Conservation (phyloP, 2,888 invertebrate genomes). For the Lasioglossum pauxillum region DNA sequence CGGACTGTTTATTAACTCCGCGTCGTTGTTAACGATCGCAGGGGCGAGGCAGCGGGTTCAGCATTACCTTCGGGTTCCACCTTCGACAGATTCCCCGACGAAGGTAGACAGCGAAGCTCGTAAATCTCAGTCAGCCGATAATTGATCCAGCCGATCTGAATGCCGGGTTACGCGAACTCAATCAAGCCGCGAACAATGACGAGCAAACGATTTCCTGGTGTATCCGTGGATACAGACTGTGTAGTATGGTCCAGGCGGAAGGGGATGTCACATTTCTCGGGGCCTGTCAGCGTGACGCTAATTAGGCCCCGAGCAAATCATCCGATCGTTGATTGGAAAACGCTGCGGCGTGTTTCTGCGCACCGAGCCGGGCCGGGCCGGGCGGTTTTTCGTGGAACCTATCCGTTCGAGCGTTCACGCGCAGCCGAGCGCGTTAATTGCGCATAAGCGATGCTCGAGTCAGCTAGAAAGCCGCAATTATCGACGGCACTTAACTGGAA, state of each 20-base stretch:
- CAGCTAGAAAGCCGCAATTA: conserved; percentile 21
- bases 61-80: conserved; percentile 17
- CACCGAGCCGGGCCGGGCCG: background rate
- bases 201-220: conserved; percentile 44
- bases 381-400: conserved; percentile 38
- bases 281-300: conserved; percentile 28
- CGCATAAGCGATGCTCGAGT: conserved; percentile 21
- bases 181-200: conserved; percentile 14
- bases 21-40: conserved; percentile 42
- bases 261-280: conserved; percentile 9
- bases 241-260: conserved; percentile 5
- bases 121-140: conserved; percentile 22
- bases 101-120: background rate
- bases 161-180: conserved; percentile 18
- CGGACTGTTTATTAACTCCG: conserved; percentile 37
- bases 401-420: background rate
- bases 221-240: conserved; percentile 9
- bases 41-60: conserved; percentile 40
- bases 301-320: conserved; percentile 35
- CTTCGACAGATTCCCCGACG: conserved; percentile 27
- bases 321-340: conserved; percentile 23
- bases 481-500: conserved; percentile 10
- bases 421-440: conserved; percentile 26
- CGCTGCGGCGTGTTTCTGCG: background rate
- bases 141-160: conserved; percentile 29